These are phyloP conservation scores for Phragmatobia fuliginosa DNA, from an alignment of 2,888 invertebrate species.

Conservation along the genomic window DNA sequence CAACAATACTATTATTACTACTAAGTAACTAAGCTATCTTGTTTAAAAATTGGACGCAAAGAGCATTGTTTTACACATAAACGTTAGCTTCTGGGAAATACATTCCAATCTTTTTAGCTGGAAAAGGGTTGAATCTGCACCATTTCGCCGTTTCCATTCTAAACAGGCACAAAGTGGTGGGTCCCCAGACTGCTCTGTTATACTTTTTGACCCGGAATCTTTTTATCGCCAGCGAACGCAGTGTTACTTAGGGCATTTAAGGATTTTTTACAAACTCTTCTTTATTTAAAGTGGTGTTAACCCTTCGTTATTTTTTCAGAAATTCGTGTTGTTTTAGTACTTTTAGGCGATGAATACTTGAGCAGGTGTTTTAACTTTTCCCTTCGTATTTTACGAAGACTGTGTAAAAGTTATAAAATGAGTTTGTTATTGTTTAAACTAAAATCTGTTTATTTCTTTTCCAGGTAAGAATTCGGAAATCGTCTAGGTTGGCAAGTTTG, in stretches of 20 bases:
- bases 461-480: slow-evolving; percentile 13
- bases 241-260: slow-evolving; percentile 55
- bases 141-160: slow-evolving; percentile 60
- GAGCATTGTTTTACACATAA: slow-evolving; percentile 62
- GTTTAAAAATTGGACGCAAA: slow-evolving; percentile 51
- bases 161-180: slow-evolving; percentile 52
- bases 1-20: no score
- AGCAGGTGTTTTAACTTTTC: slow-evolving; percentile 28
- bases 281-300: slow-evolving; percentile 49
- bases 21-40: slow-evolving; percentile 22
- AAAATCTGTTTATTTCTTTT: slow-evolving; percentile 13
- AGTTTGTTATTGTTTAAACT: slow-evolving; percentile 19
- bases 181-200: slow-evolving; percentile 36
- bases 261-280: slow-evolving; percentile 46
- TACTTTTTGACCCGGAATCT: slow-evolving; percentile 40
- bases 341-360: slow-evolving; percentile 47
- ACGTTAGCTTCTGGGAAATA: slow-evolving; percentile 57
- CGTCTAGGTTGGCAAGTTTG: background rate
- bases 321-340: slow-evolving; percentile 38
- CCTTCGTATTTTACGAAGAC: slow-evolving; percentile 24
- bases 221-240: slow-evolving; percentile 37
- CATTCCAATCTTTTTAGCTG: slow-evolving; percentile 68
- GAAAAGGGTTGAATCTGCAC: slow-evolving; percentile 62
- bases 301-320: slow-evolving; percentile 49
- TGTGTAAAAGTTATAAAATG: slow-evolving; percentile 31